phyloP scores from a whole-genome alignment of 2,888 invertebrate species.

The Drosophila multiciliata region DNA sequence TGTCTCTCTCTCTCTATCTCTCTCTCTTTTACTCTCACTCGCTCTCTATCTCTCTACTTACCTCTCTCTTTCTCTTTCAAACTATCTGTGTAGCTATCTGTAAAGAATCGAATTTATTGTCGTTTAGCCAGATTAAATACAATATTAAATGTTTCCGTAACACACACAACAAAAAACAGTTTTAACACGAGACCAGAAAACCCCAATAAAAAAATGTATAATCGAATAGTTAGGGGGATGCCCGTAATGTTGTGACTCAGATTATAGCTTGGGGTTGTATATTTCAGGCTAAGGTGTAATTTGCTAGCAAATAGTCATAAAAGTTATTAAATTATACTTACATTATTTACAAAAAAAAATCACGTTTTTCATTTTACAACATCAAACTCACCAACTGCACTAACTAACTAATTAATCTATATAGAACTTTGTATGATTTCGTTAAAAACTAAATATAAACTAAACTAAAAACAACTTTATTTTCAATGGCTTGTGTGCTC shows the following conservation, averaged over 20 bases:
- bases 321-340: slow-evolving; percentile 41
- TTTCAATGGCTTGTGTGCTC: slow-evolving; percentile 58
- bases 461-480: slow-evolving; percentile 32
- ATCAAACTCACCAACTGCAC: slow-evolving; percentile 71
- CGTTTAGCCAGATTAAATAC: slow-evolving; percentile 11
- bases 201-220: background rate
- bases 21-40: slow-evolving; percentile 15
- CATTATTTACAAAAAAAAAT: slow-evolving; percentile 31
- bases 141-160: slow-evolving; percentile 30
- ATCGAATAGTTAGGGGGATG: background rate
- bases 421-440: slow-evolving; percentile 42
- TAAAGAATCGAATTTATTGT: slow-evolving; percentile 13
- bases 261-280: slow-evolving; percentile 5
- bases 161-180: slow-evolving; percentile 27
- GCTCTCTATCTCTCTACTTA: slow-evolving; percentile 1
- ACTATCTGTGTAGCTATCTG: slow-evolving; percentile 16
- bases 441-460: slow-evolving; percentile 20
- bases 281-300: slow-evolving; percentile 8
- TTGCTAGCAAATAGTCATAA: slow-evolving; percentile 9
- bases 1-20: background rate
- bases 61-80: background rate
- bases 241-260: background rate
- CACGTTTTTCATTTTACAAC: slow-evolving; percentile 43
- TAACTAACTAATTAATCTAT: slow-evolving; percentile 40
- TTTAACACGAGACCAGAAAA: slow-evolving; percentile 2